Conservation (phyloP, 2,797 vertebrate genomes). For the Euthynnus affinis region DNA sequence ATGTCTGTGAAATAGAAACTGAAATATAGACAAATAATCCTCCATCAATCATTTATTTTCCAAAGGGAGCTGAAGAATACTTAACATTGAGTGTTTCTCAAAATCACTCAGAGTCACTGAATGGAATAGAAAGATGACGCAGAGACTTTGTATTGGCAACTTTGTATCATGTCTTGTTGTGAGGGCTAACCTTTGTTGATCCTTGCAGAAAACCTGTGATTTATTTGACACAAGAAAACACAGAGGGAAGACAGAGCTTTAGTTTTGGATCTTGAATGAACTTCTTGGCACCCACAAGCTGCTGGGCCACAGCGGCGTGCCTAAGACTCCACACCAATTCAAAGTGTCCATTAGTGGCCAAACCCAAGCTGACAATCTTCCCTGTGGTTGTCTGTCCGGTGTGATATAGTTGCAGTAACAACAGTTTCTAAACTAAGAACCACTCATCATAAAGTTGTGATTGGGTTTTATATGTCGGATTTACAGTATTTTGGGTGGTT, state of each 20-base stretch:
- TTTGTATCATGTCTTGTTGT: neutral
- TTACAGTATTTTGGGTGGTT: constrained; percentile 19
- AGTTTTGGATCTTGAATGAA: constrained; percentile 16
- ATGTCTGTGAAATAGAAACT: neutral
- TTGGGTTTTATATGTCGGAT: constrained; percentile 28
- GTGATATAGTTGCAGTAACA: constrained; percentile 43
- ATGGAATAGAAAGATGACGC: neutral
- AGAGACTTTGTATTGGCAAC: neutral
- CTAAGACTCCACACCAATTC: constrained; percentile 40
- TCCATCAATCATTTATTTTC: neutral
- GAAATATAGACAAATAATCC: neutral
- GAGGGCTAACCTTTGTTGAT: neutral
- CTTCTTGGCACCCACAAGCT: constrained; percentile 21
- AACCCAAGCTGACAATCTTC: constrained; percentile 47
- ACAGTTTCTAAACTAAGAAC: constrained; percentile 65
- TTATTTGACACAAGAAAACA: constrained; percentile 13
- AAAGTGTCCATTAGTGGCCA: constrained; percentile 62
- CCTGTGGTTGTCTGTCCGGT: constrained; percentile 23
- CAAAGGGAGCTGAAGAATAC: neutral
- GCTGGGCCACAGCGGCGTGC: constrained; percentile 34
- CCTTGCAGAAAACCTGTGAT: constrained; percentile 26
- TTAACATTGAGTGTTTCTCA: neutral
- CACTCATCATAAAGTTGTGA: constrained; percentile 45
- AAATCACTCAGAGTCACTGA: neutral
- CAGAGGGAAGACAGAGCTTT: constrained; percentile 7